phyloP scores from a whole-genome alignment of 2,888 invertebrate genomes.

The Sesamia inferens region DNA sequence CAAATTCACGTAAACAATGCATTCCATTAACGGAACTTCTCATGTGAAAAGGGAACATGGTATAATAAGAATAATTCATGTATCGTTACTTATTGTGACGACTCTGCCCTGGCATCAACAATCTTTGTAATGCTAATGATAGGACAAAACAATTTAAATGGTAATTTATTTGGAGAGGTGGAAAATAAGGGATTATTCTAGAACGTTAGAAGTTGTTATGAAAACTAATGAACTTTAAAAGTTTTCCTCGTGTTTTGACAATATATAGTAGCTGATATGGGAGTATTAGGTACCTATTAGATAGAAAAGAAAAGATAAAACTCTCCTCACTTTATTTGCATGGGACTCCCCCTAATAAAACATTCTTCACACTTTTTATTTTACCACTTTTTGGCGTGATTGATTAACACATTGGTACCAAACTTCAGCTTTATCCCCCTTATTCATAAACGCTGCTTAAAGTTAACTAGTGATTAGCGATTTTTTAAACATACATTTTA shows the following conservation, averaged over 20 bases:
- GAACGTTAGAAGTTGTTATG: neutral
- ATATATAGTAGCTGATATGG: too few species aligned
- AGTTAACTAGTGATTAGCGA: too few species aligned
- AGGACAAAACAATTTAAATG: slow-evolving; percentile 86
- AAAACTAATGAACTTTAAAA: slow-evolving; percentile 4
- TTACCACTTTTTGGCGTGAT: too few species aligned
- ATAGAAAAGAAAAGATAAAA: too few species aligned
- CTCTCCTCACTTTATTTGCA: too few species aligned
- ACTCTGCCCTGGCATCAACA: slow-evolving; percentile 49
- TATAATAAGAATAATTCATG: slow-evolving; percentile 67
- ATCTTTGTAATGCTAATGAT: slow-evolving; percentile 86
- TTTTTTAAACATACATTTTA: too few species aligned
- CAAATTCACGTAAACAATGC: slow-evolving; percentile 57
- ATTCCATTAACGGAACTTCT: slow-evolving; percentile 65
- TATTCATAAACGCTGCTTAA: too few species aligned
- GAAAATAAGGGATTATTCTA: slow-evolving; percentile 26
- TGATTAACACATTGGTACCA: too few species aligned
- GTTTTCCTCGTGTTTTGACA: neutral
- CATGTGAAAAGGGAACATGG: slow-evolving; percentile 52
- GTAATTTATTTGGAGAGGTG: slow-evolving; percentile 81
- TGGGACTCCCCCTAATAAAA: too few species aligned
- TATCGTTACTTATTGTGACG: slow-evolving; percentile 66
- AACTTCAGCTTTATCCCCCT: too few species aligned
- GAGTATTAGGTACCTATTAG: too few species aligned
- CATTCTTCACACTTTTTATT: too few species aligned